A percentile compares a stretch with the other conserved stretches of the same genome.
These are phyloP conservation scores for Cyrtonyx montezumae DNA, from an alignment of 2,113 vertebrate species.

Conservation along the genomic window DNA sequence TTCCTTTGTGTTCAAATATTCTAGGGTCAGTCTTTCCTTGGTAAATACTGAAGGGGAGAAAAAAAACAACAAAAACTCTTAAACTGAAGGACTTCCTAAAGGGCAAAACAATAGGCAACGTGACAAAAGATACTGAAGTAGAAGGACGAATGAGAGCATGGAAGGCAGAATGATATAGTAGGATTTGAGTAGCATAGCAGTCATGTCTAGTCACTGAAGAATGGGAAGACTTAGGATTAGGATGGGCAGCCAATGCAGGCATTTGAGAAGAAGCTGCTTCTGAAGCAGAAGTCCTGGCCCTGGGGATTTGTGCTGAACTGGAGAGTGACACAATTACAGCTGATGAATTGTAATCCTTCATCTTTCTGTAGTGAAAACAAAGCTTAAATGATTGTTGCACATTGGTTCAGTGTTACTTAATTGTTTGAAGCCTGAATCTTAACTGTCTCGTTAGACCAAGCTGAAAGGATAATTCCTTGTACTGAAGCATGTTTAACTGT, in stretches of 20 bases:
- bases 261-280: not conserved
- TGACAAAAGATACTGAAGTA: not conserved
- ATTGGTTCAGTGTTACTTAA: not conserved
- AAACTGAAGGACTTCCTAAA: not conserved
- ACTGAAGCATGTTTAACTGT: not conserved
- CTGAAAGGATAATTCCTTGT: not conserved
- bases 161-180: not conserved
- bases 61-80: not conserved
- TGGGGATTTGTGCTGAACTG: not conserved
- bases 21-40: not conserved
- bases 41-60: not conserved
- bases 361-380: not conserved
- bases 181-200: not conserved
- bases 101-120: not conserved
- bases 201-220: not conserved
- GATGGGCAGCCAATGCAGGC: not conserved
- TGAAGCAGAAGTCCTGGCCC: not conserved
- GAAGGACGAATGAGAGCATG: not conserved
- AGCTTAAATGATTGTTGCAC: not conserved
- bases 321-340: not conserved
- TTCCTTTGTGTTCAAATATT: not conserved
- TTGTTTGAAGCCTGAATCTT: not conserved
- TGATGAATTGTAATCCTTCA: not conserved
- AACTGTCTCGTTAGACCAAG: not conserved
- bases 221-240: not conserved